Base-by-base conservation (phyloP, 1,140 invertebrate species). In the Apolygus lucorum region DNA sequence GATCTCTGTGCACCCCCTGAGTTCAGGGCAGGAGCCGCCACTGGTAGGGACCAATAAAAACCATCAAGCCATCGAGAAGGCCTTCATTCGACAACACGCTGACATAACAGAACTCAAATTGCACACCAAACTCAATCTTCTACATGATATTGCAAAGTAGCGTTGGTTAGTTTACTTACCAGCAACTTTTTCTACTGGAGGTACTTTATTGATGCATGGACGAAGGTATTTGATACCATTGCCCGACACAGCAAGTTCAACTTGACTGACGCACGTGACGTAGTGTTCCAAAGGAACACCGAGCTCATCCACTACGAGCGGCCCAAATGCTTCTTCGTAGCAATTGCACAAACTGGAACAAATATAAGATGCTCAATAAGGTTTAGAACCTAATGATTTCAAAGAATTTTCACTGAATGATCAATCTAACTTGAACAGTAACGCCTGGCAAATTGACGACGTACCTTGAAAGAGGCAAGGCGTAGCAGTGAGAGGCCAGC, bases 201-300 rank as follows among this genome's bases (percentile, higher is more conserved):
- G 17, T 17, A 17, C 34, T 42, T 42, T 42, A 4, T 8, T 8
- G 4, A 8, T 17, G 34, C 34, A 42, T 4, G 67, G 59, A 24
- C 54, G 78, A 72, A 81, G 79, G 75, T 77, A 84, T 76, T 79
- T 85, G 26, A 80, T 82, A 76, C 74, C 80, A 71, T 78, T 82
- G 74, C 74, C 77, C 63, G 76, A 81, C 74, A 79, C 85, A 75
- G 77, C 85, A 67, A 90, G 81, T 74, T 87, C 83, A 17, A 93
- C 84, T 52, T 88, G 88, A n/a, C 84, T 83, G 17, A 94, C 82
- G 79, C 90, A 92, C n/a, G 89, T 87, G 0, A 95, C 83, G 24
- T 95, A 80, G 79, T 95, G 92, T 76, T 95, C 92, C 24, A 95
- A 77, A 13, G 91, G 88, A 2, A 94, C 90, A 1, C 91, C 90